Base-by-base conservation (phyloP, 2,888 invertebrate species). In the Hedya salicella region DNA sequence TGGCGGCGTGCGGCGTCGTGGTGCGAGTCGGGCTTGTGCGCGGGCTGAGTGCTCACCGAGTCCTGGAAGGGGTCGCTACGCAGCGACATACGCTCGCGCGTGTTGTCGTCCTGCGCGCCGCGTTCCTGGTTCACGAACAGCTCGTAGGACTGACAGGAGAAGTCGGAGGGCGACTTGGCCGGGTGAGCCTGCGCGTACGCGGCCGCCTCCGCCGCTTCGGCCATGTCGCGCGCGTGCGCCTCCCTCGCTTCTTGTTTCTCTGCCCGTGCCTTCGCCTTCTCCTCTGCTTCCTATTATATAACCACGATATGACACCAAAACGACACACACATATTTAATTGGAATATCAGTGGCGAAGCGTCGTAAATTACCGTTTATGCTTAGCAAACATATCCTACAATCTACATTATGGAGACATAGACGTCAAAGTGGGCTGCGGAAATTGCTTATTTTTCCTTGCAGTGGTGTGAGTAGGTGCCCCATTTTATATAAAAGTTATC, bases 111-210 rank as follows among this genome's bases (percentile, higher is more conserved):
- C 82, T 95, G 95, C 88, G 96, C 96, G 79, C 96, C 96, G 79
- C 96, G 96, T 81, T 97, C 97, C 86, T 97, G 97, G 80, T 96
- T 96, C 75, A 97, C 96, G 91, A 97, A 98, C 76, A 97, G 93
- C 91, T 98, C 98, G 93, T 97, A 97, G 89, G 97, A 97, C 86
- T 96, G 96, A 87, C 97, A 97, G 69, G 98, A 98, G 88, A 96
- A 96, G 87, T 96, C 97, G 71, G 98, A 98, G 54, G 98, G 97
- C 64, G 98, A 97, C 89, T 98, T 97, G 73, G 96, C 96, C 70
- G 95, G 94, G 63, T 94, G 95, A 44, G 94, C 94, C 67, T 88
- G 93, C n/a, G 88, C 90, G 80, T 93, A 92, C 21, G 94, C 94
- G 46, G 94, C 95, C 39, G 94, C 95, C 62, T 95, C 95, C 0